These are phyloP conservation scores for Coenonympha arcania DNA, from an alignment of 2,888 invertebrate species.

Conservation along the genomic window DNA sequence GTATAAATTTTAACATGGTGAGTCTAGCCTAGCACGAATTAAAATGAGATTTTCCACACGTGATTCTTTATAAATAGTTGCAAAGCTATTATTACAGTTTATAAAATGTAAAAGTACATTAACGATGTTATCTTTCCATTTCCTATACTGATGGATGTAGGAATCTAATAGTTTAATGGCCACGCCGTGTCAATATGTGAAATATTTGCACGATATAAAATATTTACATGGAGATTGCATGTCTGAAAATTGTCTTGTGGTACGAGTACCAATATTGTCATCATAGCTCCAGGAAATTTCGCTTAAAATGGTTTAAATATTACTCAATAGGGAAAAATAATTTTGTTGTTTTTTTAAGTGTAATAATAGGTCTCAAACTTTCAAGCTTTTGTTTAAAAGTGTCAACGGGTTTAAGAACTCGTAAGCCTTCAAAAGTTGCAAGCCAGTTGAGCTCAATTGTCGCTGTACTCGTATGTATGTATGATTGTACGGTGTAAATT, in stretches of 20 bases:
- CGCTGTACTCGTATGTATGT: too few relatives aligned
- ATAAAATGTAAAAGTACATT: background rate
- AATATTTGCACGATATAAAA: background rate
- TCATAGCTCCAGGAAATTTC: too few relatives aligned
- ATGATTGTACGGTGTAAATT: too few relatives aligned
- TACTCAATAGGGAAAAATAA: too few relatives aligned
- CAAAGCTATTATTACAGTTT: background rate
- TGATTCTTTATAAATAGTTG: background rate
- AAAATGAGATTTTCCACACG: background rate
- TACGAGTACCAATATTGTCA: too few relatives aligned
- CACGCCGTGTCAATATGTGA: background rate
- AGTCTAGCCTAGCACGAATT: background rate
- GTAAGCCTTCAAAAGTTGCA: too few relatives aligned
- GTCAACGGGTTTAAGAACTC: too few relatives aligned
- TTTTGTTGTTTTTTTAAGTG: too few relatives aligned
- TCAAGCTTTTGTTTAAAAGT: too few relatives aligned
- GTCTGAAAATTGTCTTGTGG: background rate
- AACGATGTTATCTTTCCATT: background rate
- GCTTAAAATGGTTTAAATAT: too few relatives aligned
- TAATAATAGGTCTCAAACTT: too few relatives aligned
- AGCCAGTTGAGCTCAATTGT: too few relatives aligned
- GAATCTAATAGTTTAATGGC: slow-evolving; percentile 1
- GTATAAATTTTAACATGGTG: slow-evolving; percentile 12
- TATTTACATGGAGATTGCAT: background rate
- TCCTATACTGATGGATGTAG: background rate